Conservation (phyloP, 2,888 invertebrate genomes). For the Heliothis peltigera region DNA sequence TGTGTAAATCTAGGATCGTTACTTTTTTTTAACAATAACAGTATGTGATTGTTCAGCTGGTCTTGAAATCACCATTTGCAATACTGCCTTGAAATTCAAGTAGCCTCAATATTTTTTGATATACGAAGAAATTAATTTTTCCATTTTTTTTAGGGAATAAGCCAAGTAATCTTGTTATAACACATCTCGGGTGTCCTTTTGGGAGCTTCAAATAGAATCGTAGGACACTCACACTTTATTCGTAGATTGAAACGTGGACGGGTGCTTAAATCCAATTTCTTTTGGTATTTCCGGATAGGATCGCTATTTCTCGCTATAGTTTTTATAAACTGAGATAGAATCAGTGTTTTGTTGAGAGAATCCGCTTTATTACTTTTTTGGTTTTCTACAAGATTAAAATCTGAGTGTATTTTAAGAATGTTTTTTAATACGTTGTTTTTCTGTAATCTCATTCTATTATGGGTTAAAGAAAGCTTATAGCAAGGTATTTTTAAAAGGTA, state of each 20-base stretch:
- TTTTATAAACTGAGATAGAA: slow-evolving; percentile 44
- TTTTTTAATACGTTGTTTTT: too few relatives aligned
- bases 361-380: slow-evolving; percentile 15
- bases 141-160: slow-evolving; percentile 14
- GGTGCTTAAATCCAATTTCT: slow-evolving; percentile 66
- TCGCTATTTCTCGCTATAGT: slow-evolving; percentile 41
- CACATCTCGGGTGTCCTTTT: slow-evolving; percentile 40
- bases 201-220: slow-evolving; percentile 35
- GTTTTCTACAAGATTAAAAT: neutral
- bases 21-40: slow-evolving; percentile 2
- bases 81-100: neutral
- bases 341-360: slow-evolving; percentile 25
- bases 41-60: neutral
- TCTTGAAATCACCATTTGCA: neutral
- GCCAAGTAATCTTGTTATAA: slow-evolving; percentile 49
- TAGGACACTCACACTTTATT: slow-evolving; percentile 43
- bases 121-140: slow-evolving; percentile 12
- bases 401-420: too few relatives aligned
- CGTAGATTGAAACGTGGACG: slow-evolving; percentile 49
- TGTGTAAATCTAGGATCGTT: slow-evolving; percentile 14
- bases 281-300: slow-evolving; percentile 50
- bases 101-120: neutral
- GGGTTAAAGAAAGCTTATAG: too few relatives aligned
- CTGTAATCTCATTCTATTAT: too few relatives aligned
- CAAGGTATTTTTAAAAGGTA: too few relatives aligned